These are phyloP conservation scores for Rousettus madagascariensis DNA, from an alignment of 2,797 vertebrate species.

Conservation along the genomic window DNA sequence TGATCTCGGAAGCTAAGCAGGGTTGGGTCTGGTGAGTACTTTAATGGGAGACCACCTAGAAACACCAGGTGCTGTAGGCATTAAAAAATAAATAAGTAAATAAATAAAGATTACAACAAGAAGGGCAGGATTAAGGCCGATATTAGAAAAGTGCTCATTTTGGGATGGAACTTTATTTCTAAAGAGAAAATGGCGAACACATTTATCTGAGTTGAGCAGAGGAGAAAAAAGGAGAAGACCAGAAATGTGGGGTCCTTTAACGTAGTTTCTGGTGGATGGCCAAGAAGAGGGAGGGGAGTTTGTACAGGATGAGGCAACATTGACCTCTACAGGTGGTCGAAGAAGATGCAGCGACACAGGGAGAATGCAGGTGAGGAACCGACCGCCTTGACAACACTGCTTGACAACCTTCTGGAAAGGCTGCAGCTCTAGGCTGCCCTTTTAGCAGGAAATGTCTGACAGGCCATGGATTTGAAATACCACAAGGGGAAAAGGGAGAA, in stretches of 20 bases:
- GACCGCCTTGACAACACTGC: neutral
- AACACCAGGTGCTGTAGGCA: no score
- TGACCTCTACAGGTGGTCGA: neutral
- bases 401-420: neutral
- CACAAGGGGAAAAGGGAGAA: accelerated
- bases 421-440: neutral
- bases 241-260: neutral
- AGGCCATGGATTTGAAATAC: neutral
- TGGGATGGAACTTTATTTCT: neutral
- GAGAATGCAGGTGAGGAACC: neutral
- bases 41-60: no score
- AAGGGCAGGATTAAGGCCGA: neutral
- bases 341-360: neutral
- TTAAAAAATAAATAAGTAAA: no score
- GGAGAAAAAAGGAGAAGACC: neutral
- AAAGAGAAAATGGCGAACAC: neutral
- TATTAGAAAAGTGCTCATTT: neutral
- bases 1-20: no score
- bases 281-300: neutral
- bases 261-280: neutral
- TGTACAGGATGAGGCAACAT: neutral
- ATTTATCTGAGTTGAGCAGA: neutral
- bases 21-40: no score
- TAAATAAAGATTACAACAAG: neutral
- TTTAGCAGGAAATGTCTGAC: neutral